Percentiles rank a stretch among this genome's conserved stretches.
Conservation (phyloP, 1,140 invertebrate species). For the Hirudo medicinalis region DNA sequence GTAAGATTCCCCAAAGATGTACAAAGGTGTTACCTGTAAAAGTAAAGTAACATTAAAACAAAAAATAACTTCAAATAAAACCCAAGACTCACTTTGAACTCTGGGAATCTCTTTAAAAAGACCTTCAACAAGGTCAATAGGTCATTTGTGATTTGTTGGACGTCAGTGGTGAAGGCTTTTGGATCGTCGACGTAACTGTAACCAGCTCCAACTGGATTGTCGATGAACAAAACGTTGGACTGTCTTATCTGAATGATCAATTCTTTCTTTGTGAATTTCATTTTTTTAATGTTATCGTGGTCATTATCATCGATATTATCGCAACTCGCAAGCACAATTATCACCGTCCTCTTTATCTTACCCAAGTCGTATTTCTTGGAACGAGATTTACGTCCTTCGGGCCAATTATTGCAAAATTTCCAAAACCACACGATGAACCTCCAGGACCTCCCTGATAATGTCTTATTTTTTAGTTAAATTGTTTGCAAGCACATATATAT, state of each 20-base stretch:
- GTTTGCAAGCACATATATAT: too few species aligned
- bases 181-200: conserved; percentile 62
- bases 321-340: not conserved
- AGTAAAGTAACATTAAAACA: conserved; percentile 20
- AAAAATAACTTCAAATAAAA: not conserved
- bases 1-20: conserved; percentile 72
- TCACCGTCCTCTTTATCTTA: conserved; percentile 38
- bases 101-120: conserved; percentile 51
- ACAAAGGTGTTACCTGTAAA: conserved; percentile 52
- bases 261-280: not conserved
- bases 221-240: conserved; percentile 68
- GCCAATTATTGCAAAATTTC: conserved; percentile 38
- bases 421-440: conserved; percentile 36
- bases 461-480: too few species aligned
- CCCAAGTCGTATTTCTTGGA: conserved; percentile 58
- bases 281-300: not conserved
- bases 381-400: conserved; percentile 46
- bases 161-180: conserved; percentile 49
- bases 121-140: conserved; percentile 55
- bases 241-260: conserved; percentile 31
- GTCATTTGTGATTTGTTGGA: conserved; percentile 62
- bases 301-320: not conserved
- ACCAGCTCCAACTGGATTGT: conserved; percentile 77
- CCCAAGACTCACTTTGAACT: conserved; percentile 44
- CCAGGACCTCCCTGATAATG: conserved; percentile 36